These are phyloP conservation scores for Corydoras sp. DNA, from an alignment of 2,113 vertebrate genomes.

Conservation along the genomic window DNA sequence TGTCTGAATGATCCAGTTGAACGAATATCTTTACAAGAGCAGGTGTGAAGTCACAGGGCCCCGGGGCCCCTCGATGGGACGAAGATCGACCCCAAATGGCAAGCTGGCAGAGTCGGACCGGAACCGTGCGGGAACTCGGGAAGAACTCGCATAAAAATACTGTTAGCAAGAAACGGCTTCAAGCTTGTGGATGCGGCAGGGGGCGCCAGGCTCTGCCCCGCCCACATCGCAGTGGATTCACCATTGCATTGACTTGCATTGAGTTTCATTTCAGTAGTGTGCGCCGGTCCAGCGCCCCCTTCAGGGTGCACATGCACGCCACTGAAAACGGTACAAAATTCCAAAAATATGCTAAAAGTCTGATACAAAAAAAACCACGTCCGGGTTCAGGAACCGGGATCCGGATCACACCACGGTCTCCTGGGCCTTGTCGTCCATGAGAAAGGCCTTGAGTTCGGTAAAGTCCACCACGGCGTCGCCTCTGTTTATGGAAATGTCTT, in stretches of 20 bases:
- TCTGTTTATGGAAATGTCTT: conserved; percentile 87
- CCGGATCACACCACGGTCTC: conserved; percentile 89
- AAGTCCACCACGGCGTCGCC: conserved; percentile 85
- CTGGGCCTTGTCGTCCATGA: conserved; percentile 79
- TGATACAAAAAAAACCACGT: conserved; percentile 16
- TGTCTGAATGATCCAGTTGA: too few species aligned
- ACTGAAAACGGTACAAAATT: conserved; percentile 56
- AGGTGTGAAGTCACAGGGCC: conserved; percentile 7
- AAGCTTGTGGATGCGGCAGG: conserved; percentile 63
- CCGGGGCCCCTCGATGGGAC: background rate
- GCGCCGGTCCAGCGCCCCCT: conserved; percentile 55
- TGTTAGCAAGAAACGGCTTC: conserved; percentile 52
- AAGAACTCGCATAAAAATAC: conserved; percentile 41
- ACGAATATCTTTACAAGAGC: too few species aligned
- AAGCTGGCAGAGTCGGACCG: conserved; percentile 57
- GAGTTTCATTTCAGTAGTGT: conserved; percentile 78
- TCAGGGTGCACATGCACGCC: conserved; percentile 47
- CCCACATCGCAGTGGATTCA: conserved; percentile 64
- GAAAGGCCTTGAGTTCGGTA: conserved; percentile 79
- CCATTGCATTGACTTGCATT: conserved; percentile 99
- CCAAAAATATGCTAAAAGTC: conserved; percentile 51
- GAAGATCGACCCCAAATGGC: conserved; percentile 54
- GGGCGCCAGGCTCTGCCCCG: conserved; percentile 72
- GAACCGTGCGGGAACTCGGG: conserved; percentile 17
- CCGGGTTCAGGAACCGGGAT: conserved; percentile 83